Evolutionary conservation across 2,113 vertebrate species (phyloP).

Genomic region (Eidolon helvum): DNA sequence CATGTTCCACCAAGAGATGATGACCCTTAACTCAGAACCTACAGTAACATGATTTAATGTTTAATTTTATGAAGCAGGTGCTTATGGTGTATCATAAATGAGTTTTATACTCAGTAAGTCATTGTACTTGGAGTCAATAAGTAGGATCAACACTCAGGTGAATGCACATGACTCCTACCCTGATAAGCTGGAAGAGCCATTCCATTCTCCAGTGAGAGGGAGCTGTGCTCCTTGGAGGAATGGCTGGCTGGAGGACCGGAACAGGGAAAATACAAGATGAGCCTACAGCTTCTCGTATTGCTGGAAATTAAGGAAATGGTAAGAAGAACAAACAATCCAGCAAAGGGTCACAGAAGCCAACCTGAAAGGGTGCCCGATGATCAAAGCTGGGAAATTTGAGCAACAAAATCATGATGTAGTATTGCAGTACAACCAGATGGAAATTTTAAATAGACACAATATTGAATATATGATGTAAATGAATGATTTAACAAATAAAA

Average conservation of each 20-base stretch:
- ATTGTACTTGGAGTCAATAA: constrained; percentile 27
- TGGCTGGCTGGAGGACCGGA: not conserved
- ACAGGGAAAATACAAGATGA: not conserved
- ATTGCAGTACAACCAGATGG: not conserved
- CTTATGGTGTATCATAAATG: not conserved
- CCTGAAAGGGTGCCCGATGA: not conserved
- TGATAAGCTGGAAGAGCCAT: not conserved
- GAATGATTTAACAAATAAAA: not conserved
- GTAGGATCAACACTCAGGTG: not conserved
- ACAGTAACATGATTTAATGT: not conserved
- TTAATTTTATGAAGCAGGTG: not conserved
- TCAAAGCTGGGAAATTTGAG: not conserved
- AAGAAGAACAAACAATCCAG: not conserved
- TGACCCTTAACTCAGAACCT: not conserved
- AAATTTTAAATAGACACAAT: not conserved
- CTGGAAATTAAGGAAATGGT: not conserved
- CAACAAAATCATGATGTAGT: not conserved
- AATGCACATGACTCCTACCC: not conserved
- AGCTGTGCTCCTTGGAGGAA: not conserved
- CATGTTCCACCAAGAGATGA: not conserved
- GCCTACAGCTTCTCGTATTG: not conserved
- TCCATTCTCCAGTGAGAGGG: not conserved
- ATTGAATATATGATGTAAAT: not conserved
- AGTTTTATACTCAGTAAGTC: constrained; percentile 1
- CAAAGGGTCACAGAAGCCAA: not conserved